Conservation (phyloP, 2,888 invertebrate genomes). For the Rhimphoctona megacephalus region DNA sequence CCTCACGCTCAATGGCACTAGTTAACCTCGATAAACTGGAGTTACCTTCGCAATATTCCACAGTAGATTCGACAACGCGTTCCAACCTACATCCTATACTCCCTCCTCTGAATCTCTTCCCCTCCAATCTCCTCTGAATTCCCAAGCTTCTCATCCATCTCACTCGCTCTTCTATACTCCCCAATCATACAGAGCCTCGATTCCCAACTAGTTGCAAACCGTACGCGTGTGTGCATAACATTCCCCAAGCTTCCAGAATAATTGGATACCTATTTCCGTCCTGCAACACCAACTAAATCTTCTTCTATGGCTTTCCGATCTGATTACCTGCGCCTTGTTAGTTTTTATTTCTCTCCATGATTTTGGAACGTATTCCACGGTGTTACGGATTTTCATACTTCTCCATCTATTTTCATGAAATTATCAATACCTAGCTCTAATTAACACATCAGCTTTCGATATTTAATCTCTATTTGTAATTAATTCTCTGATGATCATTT, state of each 20-base stretch:
- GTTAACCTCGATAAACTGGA: conserved; percentile 57
- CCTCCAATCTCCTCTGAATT: neutral
- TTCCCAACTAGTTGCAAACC: conserved; percentile 52
- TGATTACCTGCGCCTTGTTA: conserved; percentile 43
- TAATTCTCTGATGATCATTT: neutral
- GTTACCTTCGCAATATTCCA: conserved; percentile 47
- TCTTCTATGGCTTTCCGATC: conserved; percentile 42
- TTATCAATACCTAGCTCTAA: neutral
- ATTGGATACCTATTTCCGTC: conserved; percentile 46
- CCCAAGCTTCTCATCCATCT: conserved; percentile 1
- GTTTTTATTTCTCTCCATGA: conserved; percentile 19
- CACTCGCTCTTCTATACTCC: conserved; percentile 11
- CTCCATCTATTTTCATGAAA: neutral
- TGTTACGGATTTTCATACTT: neutral
- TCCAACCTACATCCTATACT: conserved; percentile 23
- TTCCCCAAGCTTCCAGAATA: conserved; percentile 44
- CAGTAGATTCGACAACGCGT: conserved; percentile 29
- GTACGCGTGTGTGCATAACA: conserved; percentile 42
- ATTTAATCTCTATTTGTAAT: neutral
- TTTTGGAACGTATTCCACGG: neutral
- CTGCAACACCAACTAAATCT: conserved; percentile 28
- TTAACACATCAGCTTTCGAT: neutral
- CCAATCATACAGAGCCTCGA: neutral
- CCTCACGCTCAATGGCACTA: conserved; percentile 52
- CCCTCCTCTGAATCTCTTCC: neutral